Percentiles rank a stretch among this genome's conserved stretches.
Conservation (phyloP, 1,140 invertebrate genomes). For the Heliconius congener region DNA sequence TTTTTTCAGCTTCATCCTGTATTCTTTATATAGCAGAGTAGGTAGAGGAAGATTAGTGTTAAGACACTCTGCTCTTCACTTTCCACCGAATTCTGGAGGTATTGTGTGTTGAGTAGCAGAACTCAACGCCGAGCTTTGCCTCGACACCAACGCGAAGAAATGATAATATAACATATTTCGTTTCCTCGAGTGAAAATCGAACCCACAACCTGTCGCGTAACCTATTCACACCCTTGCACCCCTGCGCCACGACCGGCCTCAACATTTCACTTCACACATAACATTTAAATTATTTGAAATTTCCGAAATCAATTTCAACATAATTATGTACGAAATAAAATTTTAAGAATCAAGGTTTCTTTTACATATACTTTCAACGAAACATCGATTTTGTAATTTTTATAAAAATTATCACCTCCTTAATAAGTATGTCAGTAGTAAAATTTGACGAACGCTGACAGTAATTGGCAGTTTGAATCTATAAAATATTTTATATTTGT, state of each 20-base stretch:
- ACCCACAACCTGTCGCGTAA: too few species aligned
- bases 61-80: too few species aligned
- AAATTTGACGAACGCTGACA: neutral
- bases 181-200: too few species aligned
- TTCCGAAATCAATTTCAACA: slow-evolving; percentile 1
- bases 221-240: too few species aligned
- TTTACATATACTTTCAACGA: neutral
- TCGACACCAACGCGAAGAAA: too few species aligned
- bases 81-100: too few species aligned
- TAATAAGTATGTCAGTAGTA: neutral
- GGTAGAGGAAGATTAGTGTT: too few species aligned
- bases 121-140: too few species aligned
- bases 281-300: neutral
- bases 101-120: too few species aligned
- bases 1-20: too few species aligned
- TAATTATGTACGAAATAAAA: neutral
- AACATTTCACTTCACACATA: slow-evolving; percentile 1
- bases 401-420: neutral
- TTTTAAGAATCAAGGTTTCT: slow-evolving; percentile 1
- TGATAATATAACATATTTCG: too few species aligned
- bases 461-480: neutral
- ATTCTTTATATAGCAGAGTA: too few species aligned
- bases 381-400: slow-evolving; percentile 9
- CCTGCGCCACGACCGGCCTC: neutral
- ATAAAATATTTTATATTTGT: neutral